A percentile compares a stretch with the other conserved stretches of the same genome.
These are phyloP conservation scores for Mylabris phalerata DNA, from an alignment of 1,140 invertebrate genomes.

Conservation along the genomic window DNA sequence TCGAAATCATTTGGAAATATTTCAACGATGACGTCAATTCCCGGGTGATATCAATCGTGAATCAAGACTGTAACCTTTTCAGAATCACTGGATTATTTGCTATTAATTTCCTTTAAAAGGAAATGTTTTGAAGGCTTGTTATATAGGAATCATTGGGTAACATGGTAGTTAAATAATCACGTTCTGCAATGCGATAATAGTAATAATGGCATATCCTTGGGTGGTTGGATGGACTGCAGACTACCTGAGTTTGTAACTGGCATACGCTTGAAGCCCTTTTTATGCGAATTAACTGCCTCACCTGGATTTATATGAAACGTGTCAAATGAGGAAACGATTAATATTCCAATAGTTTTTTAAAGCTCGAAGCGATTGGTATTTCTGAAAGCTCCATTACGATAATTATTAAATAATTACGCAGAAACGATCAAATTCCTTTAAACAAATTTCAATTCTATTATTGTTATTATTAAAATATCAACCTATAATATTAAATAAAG, in stretches of 20 bases:
- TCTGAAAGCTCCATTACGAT: neutral
- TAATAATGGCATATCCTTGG: constrained; percentile 19
- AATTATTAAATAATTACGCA: too few species aligned
- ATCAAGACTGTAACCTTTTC: constrained; percentile 1
- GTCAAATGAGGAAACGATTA: constrained; percentile 25
- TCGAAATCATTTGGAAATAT: constrained; percentile 2
- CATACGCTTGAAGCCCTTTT: neutral
- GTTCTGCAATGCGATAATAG: constrained; percentile 24
- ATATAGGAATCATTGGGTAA: constrained; percentile 16
- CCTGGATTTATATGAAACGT: constrained; percentile 15
- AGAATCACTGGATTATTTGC: too few species aligned
- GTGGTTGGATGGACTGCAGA: constrained; percentile 17
- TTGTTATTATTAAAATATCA: too few species aligned
- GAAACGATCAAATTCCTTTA: too few species aligned
- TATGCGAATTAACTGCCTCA: constrained; percentile 16
- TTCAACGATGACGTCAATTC: neutral
- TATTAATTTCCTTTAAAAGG: too few species aligned
- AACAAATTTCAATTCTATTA: too few species aligned
- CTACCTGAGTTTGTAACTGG: constrained; percentile 28
- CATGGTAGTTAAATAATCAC: constrained; percentile 33
- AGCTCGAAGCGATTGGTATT: constrained; percentile 11
- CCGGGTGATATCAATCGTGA: neutral
- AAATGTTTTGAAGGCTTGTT: too few species aligned
- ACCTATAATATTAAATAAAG: too few species aligned
- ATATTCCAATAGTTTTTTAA: constrained; percentile 7